Evolutionary conservation across 2,888 invertebrate species (phyloP).

Genomic region (Amphipoea oculea): DNA sequence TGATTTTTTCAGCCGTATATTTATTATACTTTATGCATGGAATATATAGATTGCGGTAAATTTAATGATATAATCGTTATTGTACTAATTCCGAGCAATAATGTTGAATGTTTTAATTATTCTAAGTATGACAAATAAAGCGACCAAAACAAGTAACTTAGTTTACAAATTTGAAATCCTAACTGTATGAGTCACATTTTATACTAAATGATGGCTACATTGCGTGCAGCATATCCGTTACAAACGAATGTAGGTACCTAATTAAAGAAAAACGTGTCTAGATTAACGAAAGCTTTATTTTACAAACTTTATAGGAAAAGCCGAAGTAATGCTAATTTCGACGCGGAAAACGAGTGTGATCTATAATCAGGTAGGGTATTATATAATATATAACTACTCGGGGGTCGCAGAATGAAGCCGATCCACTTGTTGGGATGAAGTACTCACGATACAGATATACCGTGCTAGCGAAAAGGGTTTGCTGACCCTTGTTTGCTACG

Average conservation of each 20-base stretch:
- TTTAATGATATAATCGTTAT: slow-evolving; percentile 7
- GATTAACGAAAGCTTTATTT: slow-evolving; percentile 41
- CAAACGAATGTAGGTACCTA: slow-evolving; percentile 15
- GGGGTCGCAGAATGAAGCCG: slow-evolving; percentile 3
- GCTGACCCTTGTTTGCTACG: slow-evolving; percentile 16
- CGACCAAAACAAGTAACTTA: slow-evolving; percentile 8
- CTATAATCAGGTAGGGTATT: not conserved
- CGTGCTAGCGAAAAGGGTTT: not conserved
- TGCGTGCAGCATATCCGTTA: slow-evolving; percentile 48
- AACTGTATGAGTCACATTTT: slow-evolving; percentile 27
- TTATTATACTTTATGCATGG: not conserved
- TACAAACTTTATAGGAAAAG: slow-evolving; percentile 16
- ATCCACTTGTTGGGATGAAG: not conserved
- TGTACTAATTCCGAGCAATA: slow-evolving; percentile 2
- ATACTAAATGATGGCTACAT: slow-evolving; percentile 33
- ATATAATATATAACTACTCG: not conserved
- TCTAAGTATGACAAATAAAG: slow-evolving; percentile 7
- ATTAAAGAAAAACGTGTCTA: slow-evolving; percentile 35
- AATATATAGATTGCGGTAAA: not conserved
- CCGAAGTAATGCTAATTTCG: slow-evolving; percentile 2
- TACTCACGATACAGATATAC: not conserved
- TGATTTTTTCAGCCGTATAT: slow-evolving; percentile 15
- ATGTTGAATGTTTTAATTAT: slow-evolving; percentile 19
- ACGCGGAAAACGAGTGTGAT: not conserved
- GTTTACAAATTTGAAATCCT: slow-evolving; percentile 26